Evolutionary conservation across 2,113 vertebrate genomes (phyloP).

Genomic region (Tachuris rubrigastra): DNA sequence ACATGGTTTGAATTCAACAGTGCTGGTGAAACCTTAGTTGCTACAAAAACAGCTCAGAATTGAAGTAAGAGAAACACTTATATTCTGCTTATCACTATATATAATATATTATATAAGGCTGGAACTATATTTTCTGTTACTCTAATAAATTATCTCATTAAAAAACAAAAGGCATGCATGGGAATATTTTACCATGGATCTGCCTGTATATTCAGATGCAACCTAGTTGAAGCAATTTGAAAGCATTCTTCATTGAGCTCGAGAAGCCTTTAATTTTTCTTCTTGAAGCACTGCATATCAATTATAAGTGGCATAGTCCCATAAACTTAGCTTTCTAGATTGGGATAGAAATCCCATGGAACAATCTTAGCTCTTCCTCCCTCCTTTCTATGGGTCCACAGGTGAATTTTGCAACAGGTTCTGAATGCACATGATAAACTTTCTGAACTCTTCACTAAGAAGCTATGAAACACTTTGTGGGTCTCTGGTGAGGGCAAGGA

Average conservation of each 20-base stretch:
- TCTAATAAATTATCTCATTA: not conserved
- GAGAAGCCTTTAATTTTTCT: not conserved
- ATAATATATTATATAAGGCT: not conserved
- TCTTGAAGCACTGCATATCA: not conserved
- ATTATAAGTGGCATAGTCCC: not conserved
- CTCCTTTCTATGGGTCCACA: not conserved
- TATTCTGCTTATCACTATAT: not conserved
- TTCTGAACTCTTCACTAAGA: not conserved
- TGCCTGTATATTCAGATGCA: not conserved
- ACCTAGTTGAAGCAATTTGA: not conserved
- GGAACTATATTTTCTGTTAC: not conserved
- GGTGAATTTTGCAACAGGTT: not conserved
- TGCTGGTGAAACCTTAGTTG: not conserved
- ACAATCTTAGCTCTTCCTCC: not conserved
- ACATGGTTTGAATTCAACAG: not conserved
- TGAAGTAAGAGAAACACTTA: not conserved
- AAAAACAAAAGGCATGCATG: not conserved
- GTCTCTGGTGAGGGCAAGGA: not conserved
- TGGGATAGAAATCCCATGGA: not conserved
- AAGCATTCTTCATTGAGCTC: not conserved
- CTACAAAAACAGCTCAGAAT: not conserved
- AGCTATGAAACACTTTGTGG: not conserved
- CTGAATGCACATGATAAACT: not conserved
- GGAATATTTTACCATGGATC: not conserved
- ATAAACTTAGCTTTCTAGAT: not conserved